Base-by-base conservation (phyloP, 2,113 vertebrate genomes). In the Cardinalis cardinalis region DNA sequence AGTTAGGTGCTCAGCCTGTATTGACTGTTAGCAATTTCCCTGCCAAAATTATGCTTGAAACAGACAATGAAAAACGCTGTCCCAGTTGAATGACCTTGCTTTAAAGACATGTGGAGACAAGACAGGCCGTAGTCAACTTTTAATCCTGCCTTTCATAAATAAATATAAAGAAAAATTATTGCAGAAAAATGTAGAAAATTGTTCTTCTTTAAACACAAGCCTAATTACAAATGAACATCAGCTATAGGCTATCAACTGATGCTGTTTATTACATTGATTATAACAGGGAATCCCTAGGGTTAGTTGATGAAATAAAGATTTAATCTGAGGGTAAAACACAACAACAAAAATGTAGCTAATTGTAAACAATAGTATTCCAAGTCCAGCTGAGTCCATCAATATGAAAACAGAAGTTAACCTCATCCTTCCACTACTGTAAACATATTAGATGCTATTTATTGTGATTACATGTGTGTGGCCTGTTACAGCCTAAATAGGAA, bases 371-470 rank as follows among this genome's bases (percentile, higher is more conserved):
- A 96, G 96, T 94, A 96, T 97, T 97, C 96, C 91, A 94, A 94
- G 96, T 94, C 97, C 98, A 98, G 97, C 97, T 98, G 98, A 98
- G 97, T 97, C 96, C 97, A 98, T 98, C 97, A 95, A 95, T 97
- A 97, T 97, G 95, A 97, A 98, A 98, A 97, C 98, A 98, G 97
- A 98, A 97, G 97, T 97, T 96, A 96, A 96, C 97, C 97, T 97
- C 97, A 97, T 97, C 95, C 97, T 98, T 98, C 96, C 93, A 58
- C 94, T 98, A 98, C 97, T 98, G 97, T 99, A 99, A 99, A 99
- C 98, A 99, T 94, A 98, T 97, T 97, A 97, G 97, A 98, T 94
- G 98, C 98, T 98, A 99, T 98, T 99, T 98, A 98, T 98, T 97
- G 96, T 98, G 97, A 98, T 97, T 98, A 96, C 95, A 97, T 98